phyloP scores from a whole-genome alignment of 2,888 invertebrate species.

The Dioctria linearis region DNA sequence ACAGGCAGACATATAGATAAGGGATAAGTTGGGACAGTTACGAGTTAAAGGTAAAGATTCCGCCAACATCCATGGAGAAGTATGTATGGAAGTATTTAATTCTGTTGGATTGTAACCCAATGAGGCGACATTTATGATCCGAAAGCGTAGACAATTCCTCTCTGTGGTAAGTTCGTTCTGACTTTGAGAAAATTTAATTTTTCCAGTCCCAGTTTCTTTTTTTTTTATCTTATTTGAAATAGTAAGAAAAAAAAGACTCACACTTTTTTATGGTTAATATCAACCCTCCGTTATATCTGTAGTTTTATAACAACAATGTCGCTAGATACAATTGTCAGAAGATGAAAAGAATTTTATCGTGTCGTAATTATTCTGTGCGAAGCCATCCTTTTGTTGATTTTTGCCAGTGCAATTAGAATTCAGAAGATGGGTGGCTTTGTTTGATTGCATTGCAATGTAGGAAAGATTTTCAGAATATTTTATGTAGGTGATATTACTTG shows the following conservation, averaged over 20 bases:
- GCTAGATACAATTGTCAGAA: background rate
- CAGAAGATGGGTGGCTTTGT: background rate
- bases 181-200: slow-evolving; percentile 37
- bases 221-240: no score
- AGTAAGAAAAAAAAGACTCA: background rate
- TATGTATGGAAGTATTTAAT: background rate
- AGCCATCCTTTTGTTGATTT: slow-evolving; percentile 17
- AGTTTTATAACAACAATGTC: background rate
- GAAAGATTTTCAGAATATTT: background rate
- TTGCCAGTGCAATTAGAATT: slow-evolving; percentile 33
- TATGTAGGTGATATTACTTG: background rate
- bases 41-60: no score
- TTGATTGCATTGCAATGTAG: background rate
- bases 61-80: background rate
- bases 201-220: background rate
- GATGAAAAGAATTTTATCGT: slow-evolving; percentile 11
- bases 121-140: slow-evolving; percentile 20
- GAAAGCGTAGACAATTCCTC: background rate
- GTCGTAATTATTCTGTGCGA: slow-evolving; percentile 22
- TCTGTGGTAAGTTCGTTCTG: slow-evolving; percentile 24
- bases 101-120: background rate
- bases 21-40: background rate
- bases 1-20: slow-evolving; percentile 1
- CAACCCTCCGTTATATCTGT: slow-evolving; percentile 13
- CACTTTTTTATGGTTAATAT: background rate